A percentile compares a stretch with the other conserved stretches of the same genome.
Conservation (phyloP, 2,113 vertebrate genomes). For the Melanostigma gelatinosum region DNA sequence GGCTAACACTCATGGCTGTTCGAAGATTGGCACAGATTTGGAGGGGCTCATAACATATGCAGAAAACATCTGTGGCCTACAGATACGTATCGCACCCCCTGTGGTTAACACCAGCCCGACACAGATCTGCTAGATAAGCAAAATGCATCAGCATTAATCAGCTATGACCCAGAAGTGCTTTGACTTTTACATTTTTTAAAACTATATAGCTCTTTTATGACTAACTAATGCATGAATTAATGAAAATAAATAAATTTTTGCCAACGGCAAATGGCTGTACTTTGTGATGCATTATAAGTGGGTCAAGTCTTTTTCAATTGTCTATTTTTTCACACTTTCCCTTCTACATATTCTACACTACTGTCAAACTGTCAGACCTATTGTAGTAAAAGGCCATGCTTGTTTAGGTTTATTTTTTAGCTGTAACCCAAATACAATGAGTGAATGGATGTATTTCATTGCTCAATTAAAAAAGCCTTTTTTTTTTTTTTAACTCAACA, state of each 20-base stretch:
- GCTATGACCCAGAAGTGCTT: conserved; percentile 50
- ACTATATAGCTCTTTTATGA: conserved; percentile 20
- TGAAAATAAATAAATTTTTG: not conserved
- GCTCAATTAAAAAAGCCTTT: not conserved
- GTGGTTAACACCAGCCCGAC: conserved; percentile 46
- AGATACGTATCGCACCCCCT: conserved; percentile 36
- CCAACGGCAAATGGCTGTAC: not conserved
- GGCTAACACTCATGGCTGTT: conserved; percentile 29
- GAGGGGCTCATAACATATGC: conserved; percentile 50
- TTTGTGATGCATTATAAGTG: conserved; percentile 37
- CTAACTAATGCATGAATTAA: conserved; percentile 46
- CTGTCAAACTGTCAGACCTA: no score
- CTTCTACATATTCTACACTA: not conserved
- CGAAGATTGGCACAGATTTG: conserved; percentile 28
- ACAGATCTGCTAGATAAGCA: conserved; percentile 57
- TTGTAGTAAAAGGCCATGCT: not conserved
- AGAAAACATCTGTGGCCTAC: conserved; percentile 36
- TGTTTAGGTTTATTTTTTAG: not conserved
- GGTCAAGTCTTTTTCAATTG: conserved; percentile 11
- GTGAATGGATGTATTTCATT: not conserved
- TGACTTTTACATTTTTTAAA: conserved; percentile 34
- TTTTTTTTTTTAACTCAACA: no score
- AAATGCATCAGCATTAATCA: conserved; percentile 65
- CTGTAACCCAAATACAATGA: not conserved
- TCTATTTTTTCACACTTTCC: not conserved